Percentiles rank a stretch among this genome's conserved stretches.
Evolutionary conservation across 1,140 invertebrate genomes (phyloP).

Genomic region (Bombus waltoni): DNA sequence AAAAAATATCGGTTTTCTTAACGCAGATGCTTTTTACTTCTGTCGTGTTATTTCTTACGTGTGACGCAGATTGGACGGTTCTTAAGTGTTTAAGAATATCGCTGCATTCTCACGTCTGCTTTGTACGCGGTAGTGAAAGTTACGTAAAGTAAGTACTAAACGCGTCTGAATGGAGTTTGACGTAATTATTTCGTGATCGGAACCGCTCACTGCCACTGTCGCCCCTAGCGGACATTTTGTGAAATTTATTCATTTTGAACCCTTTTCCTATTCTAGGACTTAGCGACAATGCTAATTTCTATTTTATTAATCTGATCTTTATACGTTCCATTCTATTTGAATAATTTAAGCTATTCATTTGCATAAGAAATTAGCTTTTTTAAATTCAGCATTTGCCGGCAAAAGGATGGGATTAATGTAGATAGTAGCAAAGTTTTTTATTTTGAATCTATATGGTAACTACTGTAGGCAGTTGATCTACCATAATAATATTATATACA

Average conservation of each 20-base stretch:
- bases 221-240: neutral
- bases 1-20: constrained; percentile 14
- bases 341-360: neutral
- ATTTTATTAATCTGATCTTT: neutral
- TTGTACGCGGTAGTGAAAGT: constrained; percentile 36
- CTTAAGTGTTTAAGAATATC: constrained; percentile 17
- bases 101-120: constrained; percentile 29
- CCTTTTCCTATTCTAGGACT: neutral
- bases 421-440: neutral
- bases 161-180: constrained; percentile 15
- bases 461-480: neutral
- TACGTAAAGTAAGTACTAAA: constrained; percentile 39
- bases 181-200: neutral
- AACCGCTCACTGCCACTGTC: neutral
- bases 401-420: neutral
- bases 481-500: neutral
- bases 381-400: neutral
- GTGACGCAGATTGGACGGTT: neutral
- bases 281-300: neutral
- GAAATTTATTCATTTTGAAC: neutral
- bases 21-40: neutral
- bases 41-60: constrained; percentile 9
- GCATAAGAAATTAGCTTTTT: neutral
- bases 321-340: neutral
- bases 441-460: neutral